Conservation (phyloP, 2,888 invertebrate genomes). For the Xylocampa areola region DNA sequence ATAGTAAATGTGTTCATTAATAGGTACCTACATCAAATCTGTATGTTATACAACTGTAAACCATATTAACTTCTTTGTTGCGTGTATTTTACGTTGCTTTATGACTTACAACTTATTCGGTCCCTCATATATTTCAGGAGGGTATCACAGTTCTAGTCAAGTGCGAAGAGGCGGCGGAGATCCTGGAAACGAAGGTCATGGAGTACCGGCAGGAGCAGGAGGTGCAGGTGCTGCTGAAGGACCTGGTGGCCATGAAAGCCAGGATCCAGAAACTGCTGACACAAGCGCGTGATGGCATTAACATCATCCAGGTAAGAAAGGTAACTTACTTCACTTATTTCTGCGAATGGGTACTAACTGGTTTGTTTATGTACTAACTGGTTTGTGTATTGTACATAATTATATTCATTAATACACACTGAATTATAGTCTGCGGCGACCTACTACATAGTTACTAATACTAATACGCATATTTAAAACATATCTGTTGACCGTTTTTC, state of each 20-base stretch:
- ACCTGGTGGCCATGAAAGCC: conserved; percentile 90
- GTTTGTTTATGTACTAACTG: no score
- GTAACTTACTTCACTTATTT: conserved; percentile 64
- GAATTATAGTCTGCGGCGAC: no score
- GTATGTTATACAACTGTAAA: no score
- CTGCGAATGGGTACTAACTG: conserved; percentile 19
- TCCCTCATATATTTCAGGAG: conserved; percentile 87
- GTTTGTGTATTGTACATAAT: no score
- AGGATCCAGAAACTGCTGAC: conserved; percentile 91
- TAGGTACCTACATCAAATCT: no score
- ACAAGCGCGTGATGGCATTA: conserved; percentile 92
- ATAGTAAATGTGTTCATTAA: no score
- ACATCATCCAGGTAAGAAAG: conserved; percentile 87
- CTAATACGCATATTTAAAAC: no score
- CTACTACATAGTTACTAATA: no score
- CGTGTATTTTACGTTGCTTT: neutral
- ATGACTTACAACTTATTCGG: neutral
- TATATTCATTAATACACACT: no score
- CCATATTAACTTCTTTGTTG: no score
- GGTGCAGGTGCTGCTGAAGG: conserved; percentile 88
- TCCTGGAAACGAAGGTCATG: conserved; percentile 91
- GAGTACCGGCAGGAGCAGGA: conserved; percentile 92
- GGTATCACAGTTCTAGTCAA: conserved; percentile 92
- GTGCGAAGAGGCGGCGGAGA: conserved; percentile 91
- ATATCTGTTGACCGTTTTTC: no score